Evolutionary conservation across 2,888 invertebrate species (phyloP), one percentile per base, ranked within the genome.

Genomic region (Pristionchus fissidentatus): DNA sequence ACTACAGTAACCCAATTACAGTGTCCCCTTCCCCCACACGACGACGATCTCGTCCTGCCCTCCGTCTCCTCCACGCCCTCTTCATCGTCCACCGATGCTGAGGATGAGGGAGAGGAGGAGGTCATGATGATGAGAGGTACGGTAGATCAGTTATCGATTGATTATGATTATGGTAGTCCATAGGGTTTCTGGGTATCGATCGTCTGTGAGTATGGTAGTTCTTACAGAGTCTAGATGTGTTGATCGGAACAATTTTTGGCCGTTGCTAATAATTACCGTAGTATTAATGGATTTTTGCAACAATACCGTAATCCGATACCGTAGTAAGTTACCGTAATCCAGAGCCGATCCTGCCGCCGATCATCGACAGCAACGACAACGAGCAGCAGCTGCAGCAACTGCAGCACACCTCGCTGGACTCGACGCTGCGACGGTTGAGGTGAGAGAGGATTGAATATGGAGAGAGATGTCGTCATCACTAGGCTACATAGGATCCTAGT

Each of bases 41-140:
- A 43, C 15, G 73, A 62, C 32, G 62, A 62, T 15, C 62, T 62
- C 15, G 19, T 32, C 35, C 62, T 43, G 38, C 73, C 73, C 22
- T 73, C 73, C 32, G 43, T 73, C 32, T 73, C 73, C 43, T 73
- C 73, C 43, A 73, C 73, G 38, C 73, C 73, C 26, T 73, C 73
- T 19, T 73, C 73, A 73, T 73, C 73, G 15, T 43, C 73, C 4
- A 73, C 73, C 5, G 41, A 38, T 73, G 38, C 73, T 73, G 73
- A 73, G 22, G 73, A 38, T 3, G 73, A 73, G 26, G 73, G 41
- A 22, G 73, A 66, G 13, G 66, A 73, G 13, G 73, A 73, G 15
- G n/a, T n/a, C n/a, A n/a, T n/a, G n/a, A n/a, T n/a, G n/a, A 62
- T 62, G 15, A 62, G 35, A 32, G 62, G 62, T 62, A 3, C 13